Evolutionary conservation across 1,140 invertebrate genomes (phyloP).

Genomic region (Conus betulinus): DNA sequence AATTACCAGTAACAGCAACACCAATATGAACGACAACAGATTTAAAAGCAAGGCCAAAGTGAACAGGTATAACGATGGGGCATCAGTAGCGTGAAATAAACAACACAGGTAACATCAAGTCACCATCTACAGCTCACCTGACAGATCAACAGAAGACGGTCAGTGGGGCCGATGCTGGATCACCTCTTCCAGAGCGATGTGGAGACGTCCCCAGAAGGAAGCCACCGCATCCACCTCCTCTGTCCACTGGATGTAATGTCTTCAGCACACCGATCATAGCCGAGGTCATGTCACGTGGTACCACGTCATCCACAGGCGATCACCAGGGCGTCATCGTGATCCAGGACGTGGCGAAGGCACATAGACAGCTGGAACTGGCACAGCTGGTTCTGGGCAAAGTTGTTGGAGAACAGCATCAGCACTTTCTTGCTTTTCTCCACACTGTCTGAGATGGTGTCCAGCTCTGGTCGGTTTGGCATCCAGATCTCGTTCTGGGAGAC

Average conservation of each 20-base stretch:
- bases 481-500: conserved; percentile 65
- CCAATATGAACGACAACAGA: no score
- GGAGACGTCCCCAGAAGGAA: not conserved
- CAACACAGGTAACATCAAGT: no score
- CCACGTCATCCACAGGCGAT: conserved; percentile 40
- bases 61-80: no score
- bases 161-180: not conserved
- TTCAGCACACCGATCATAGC: conserved; percentile 30
- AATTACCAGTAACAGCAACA: no score
- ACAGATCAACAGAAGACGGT: no score
- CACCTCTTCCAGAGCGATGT: not conserved
- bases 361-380: conserved; percentile 74
- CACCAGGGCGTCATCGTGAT: conserved; percentile 32
- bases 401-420: conserved; percentile 54
- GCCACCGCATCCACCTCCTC: not conserved
- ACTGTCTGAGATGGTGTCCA: conserved; percentile 56
- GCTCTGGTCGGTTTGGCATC: conserved; percentile 47
- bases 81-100: no score
- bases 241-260: conserved; percentile 39
- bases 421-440: conserved; percentile 55
- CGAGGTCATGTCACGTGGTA: conserved; percentile 23
- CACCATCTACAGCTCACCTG: no score
- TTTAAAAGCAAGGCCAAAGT: no score
- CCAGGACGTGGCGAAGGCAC: conserved; percentile 39
- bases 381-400: conserved; percentile 57